phyloP scores from a whole-genome alignment of 2,797 vertebrate species.

The Chrysocyon brachyurus region DNA sequence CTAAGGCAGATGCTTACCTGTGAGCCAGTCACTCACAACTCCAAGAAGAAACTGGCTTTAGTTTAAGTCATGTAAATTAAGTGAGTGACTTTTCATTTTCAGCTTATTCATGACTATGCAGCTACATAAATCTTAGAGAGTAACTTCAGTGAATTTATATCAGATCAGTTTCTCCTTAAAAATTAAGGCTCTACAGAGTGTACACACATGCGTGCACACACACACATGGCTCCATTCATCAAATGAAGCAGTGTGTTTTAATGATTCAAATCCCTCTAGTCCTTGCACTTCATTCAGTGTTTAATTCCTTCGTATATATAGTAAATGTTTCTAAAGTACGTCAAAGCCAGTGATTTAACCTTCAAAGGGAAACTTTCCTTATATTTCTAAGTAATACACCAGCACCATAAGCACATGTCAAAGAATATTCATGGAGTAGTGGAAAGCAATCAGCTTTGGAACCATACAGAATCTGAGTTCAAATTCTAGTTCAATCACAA shows the following conservation, averaged over 20 bases:
- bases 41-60: neutral
- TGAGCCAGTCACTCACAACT: neutral
- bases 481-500: slow-evolving; percentile 19
- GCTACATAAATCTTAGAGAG: slow-evolving; percentile 32
- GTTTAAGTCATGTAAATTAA: neutral
- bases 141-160: slow-evolving; percentile 40
- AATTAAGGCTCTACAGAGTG: neutral
- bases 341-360: neutral
- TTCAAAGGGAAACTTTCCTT: slow-evolving; percentile 18
- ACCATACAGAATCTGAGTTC: neutral
- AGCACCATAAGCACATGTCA: neutral
- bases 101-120: slow-evolving; percentile 25
- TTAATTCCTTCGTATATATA: neutral
- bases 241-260: neutral
- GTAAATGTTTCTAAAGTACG: neutral
- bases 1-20: too few species aligned
- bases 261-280: neutral
- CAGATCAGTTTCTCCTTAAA: neutral
- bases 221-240: neutral
- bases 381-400: slow-evolving; percentile 26
- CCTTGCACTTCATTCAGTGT: neutral
- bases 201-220: accelerated
- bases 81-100: neutral
- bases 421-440: neutral
- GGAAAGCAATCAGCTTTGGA: slow-evolving; percentile 4